Evolutionary conservation across 2,113 vertebrate species (phyloP).

Genomic region (Dromas ardeola): DNA sequence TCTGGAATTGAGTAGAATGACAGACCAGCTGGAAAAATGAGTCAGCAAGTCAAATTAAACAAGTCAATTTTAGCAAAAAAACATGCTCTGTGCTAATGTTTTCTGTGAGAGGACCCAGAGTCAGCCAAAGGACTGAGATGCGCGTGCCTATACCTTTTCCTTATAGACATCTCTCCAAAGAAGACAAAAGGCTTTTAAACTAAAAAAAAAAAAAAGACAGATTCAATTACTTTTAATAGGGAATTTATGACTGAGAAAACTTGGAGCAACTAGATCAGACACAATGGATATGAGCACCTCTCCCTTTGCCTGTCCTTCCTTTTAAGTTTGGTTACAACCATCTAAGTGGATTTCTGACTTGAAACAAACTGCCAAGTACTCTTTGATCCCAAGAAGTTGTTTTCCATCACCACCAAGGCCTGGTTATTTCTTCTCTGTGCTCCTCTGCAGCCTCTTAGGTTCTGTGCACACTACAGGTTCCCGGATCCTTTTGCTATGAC

Average conservation of each 20-base stretch:
- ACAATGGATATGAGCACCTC: background rate
- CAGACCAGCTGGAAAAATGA: constrained; percentile 64
- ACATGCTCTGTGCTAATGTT: background rate
- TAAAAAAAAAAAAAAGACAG: background rate
- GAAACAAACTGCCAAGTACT: background rate
- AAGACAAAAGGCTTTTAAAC: background rate
- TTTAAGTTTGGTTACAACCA: background rate
- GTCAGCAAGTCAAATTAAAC: constrained; percentile 66
- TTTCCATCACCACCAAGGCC: background rate
- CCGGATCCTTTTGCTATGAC: background rate
- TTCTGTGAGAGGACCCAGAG: background rate
- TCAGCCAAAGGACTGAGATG: background rate
- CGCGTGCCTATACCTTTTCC: background rate
- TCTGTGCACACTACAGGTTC: background rate
- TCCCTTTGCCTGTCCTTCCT: background rate
- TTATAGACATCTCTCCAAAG: background rate
- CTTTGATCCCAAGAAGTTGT: background rate
- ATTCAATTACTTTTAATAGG: background rate
- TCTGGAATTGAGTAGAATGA: constrained; percentile 54
- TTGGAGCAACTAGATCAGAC: background rate
- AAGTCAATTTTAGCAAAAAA: constrained; percentile 26
- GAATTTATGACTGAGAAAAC: background rate
- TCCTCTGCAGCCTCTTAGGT: background rate
- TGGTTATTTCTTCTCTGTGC: background rate
- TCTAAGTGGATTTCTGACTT: background rate